phyloP scores from a whole-genome alignment of 2,113 vertebrate genomes.

The Corythornis madagascariensis region DNA sequence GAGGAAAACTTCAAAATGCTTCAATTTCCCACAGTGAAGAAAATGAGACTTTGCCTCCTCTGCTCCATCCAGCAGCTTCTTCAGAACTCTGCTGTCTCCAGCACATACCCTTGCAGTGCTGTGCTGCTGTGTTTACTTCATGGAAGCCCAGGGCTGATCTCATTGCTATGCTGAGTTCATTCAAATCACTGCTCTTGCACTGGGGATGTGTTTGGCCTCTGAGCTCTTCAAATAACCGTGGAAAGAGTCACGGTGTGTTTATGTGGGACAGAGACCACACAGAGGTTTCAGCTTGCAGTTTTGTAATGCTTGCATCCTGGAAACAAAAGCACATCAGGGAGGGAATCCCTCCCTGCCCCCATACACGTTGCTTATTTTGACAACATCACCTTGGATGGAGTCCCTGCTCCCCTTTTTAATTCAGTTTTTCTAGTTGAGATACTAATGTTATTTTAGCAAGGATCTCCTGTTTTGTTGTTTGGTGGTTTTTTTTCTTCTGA shows the following conservation, averaged over 20 bases:
- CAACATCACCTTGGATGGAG: neutral
- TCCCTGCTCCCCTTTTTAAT: neutral
- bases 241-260: neutral
- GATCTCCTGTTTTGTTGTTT: neutral
- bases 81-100: neutral
- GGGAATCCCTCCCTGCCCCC: too few relatives aligned
- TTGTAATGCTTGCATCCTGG: neutral
- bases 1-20: conserved; percentile 9
- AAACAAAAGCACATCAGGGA: neutral
- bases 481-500: neutral
- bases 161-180: neutral
- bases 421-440: neutral
- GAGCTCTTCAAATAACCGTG: neutral
- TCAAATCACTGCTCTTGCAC: neutral
- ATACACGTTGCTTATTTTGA: neutral
- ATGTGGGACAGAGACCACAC: neutral
- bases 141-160: neutral
- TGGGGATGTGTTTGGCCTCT: neutral
- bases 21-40: neutral
- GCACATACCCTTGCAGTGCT: neutral
- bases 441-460: neutral
- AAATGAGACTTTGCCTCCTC: neutral
- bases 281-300: neutral
- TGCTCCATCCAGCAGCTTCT: neutral
- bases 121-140: neutral